phyloP scores from a whole-genome alignment of 2,797 vertebrate species.

The Pangasius macronema region DNA sequence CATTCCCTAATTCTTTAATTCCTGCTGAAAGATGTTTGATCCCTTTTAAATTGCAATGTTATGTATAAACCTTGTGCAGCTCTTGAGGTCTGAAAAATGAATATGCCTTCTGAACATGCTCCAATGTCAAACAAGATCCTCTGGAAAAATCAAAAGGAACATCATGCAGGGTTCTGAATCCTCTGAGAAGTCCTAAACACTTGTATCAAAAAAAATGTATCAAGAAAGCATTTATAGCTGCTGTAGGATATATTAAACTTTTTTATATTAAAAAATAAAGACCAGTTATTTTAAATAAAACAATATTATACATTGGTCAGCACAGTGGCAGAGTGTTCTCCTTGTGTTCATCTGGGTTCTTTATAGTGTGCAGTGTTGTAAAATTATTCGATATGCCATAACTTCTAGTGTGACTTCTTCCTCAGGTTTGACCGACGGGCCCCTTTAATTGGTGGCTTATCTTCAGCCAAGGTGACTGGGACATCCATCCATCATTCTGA shows the following conservation, averaged over 20 bases:
- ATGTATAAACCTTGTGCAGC: neutral
- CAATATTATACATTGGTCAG: neutral
- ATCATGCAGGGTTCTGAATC: neutral
- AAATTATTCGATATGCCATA: neutral
- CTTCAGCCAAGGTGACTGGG: neutral
- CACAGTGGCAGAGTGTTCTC: neutral
- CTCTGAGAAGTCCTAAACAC: neutral
- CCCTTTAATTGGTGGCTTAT: neutral
- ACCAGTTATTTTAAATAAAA: neutral
- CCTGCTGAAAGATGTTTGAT: neutral
- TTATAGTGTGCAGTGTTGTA: neutral
- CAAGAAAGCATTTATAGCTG: neutral
- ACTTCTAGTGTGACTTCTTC: neutral
- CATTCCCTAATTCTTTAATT: neutral
- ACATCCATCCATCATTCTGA: neutral
- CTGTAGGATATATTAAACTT: neutral
- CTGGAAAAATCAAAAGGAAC: neutral
- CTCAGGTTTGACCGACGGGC: neutral
- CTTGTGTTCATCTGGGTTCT: neutral
- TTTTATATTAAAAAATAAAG: neutral
- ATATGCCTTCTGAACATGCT: neutral
- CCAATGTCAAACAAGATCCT: neutral
- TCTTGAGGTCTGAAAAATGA: too few species aligned
- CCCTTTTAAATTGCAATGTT: neutral
- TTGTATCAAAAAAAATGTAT: neutral